Evolutionary conservation across 53 echinoderm and acorn worm species (phyloP).

Genomic region (Stichopus horrens): DNA sequence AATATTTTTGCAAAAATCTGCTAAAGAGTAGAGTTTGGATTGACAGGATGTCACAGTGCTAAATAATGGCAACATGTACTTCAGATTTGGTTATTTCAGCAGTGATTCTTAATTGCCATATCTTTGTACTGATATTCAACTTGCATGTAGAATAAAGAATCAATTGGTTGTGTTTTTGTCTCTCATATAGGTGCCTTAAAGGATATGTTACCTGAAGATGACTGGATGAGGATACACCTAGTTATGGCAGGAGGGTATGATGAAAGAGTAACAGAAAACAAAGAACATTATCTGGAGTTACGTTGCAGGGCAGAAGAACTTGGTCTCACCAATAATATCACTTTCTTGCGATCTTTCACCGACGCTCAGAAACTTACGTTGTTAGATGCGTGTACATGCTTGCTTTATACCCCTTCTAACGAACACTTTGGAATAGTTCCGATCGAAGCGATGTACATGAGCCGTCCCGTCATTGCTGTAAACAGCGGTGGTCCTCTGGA

Average conservation of each 20-base stretch:
- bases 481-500: constrained; percentile 96
- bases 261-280: constrained; percentile 85
- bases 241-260: constrained; percentile 99
- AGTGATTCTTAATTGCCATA: no score
- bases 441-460: constrained; percentile 97
- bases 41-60: no score
- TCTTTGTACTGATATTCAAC: no score
- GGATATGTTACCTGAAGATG: constrained; percentile 48
- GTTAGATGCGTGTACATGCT: constrained; percentile 71
- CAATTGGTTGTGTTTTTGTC: not conserved
- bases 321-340: constrained; percentile 64
- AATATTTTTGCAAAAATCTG: no score
- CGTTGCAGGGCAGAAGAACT: constrained; percentile 58
- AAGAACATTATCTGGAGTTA: constrained; percentile 88
- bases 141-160: not conserved
- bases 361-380: constrained; percentile 86
- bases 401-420: constrained; percentile 89
- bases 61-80: no score
- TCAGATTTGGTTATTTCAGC: no score
- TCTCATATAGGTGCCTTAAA: constrained; percentile 69
- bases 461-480: constrained; percentile 89
- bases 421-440: constrained; percentile 99
- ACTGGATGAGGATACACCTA: constrained; percentile 75
- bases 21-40: no score
- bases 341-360: constrained; percentile 87